Evolutionary conservation across 2,113 vertebrate species (phyloP), one percentile per base, ranked within the genome.

Genomic region (Epinephelus lanceolatus): DNA sequence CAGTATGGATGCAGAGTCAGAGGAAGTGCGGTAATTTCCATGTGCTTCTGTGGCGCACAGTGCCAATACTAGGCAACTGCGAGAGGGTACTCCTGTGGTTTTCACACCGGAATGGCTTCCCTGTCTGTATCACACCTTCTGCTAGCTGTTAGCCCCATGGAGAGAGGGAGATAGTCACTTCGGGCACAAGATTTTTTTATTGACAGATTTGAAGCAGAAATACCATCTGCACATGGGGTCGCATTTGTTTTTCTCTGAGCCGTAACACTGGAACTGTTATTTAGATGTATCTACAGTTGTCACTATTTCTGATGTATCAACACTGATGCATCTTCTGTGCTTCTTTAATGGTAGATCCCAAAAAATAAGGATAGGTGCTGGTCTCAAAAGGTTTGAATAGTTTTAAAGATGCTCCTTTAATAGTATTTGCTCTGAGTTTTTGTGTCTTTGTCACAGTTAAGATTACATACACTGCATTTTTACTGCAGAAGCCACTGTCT

Each of bases 101-200:
- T 91, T 93, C 86, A 86, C 94, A 94, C 90, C 84, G 71, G 89
- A 94, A 91, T 74, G 92, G 90, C 80, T 94, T 94, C 89, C 89
- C 90, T 86, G 82, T 86, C 88, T 87, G 67, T 59, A 84, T 92
- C 91, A 76, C 94, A 92, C 93, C 92, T 93, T 94, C 90, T 94
- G 92, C 89, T 91, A 86, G 83, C 90, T 86, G 87, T 82, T 90
- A 81, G 86, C 88, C 87, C 72, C 90, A 88, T 89, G 74, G 82
- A 82, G 90, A 77, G 89, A 84, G 72, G 33, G 49, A 91, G 68
- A 86, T 57, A 80, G 71, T 74, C 75, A 84, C 78, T 86, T 80
- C 80, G 79, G 61, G 81, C 74, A 85, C 62, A 78, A 76, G 63
- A 80, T 84, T 87, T 78, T 45, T 81, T 86, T 79, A 89, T 84